Base-by-base conservation (phyloP, 2,113 vertebrate species). In the Brachyhypopomus gauderio region DNA sequence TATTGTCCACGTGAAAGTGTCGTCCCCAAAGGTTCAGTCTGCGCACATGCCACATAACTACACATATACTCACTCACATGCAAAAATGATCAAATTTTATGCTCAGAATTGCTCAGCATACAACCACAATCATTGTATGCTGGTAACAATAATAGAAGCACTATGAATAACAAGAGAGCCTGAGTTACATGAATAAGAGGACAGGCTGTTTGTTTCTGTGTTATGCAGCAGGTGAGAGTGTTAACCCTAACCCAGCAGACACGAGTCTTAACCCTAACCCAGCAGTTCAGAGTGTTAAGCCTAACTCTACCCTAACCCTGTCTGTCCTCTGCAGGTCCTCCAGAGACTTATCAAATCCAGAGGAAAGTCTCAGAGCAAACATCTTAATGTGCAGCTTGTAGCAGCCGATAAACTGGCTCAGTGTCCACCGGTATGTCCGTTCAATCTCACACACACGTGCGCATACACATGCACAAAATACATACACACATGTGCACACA, bases 341-440 rank as follows among this genome's bases (percentile, higher is more conserved):
- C 97, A 99, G 92, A 90, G 97, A 88, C 89, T 99, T 77, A 95
- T 99, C 82, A 99, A 99, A 82, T 99, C 97, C 81, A 92, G 97
- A 91, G 97, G 97, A 64, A 98, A 98, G 87, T 98, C 97, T 5
- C 97, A 98, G 88, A 96, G 96, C 72, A 98, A 98, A 93, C 97
- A 99, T 88, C 95, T 99, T 88, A 98, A 99, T 19, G 97, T 99
- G 82, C 97, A 99, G 93, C 97, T 99, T 75, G 96, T 98, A 85
- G 97, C 97, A 5, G 96, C 97, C 0, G 97, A 99, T 90, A 99
- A 99, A 91, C 86, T 99, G 89, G 95, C 96, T 0, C 97, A 98
- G 88, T 98, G 97, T 88, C 96, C 96, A 0, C 97, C 97, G 0
- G 97, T 98, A 88, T 93, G 95, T 93, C 2, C 62, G 23, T 0